Conservation (phyloP, 2,888 invertebrate species). For the Epinotia nisella region DNA sequence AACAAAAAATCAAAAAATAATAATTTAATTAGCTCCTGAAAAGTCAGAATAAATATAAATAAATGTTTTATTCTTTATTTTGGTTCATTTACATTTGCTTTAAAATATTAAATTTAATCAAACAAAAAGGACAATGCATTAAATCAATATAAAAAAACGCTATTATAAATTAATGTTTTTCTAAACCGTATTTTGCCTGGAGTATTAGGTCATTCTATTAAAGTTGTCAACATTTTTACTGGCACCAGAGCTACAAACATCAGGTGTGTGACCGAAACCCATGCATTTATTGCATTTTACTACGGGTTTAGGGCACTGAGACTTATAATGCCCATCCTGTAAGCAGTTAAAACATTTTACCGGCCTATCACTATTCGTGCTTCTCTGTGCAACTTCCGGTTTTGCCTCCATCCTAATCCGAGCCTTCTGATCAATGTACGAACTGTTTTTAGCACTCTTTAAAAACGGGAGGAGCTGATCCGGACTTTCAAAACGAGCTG, state of each 20-base stretch:
- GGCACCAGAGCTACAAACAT: not conserved
- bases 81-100: too few species aligned
- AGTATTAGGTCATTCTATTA: too few species aligned
- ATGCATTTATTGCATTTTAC: slow-evolving; percentile 1
- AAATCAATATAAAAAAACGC: too few species aligned
- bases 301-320: slow-evolving; percentile 17
- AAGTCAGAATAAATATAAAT: too few species aligned
- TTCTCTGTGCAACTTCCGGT: slow-evolving; percentile 9
- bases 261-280: slow-evolving; percentile 1
- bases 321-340: slow-evolving; percentile 18
- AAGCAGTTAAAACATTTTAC: too few species aligned
- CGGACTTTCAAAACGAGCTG: slow-evolving; percentile 33
- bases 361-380: slow-evolving; percentile 4
- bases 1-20: too few species aligned
- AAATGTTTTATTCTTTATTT: too few species aligned
- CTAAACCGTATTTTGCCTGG: too few species aligned
- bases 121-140: too few species aligned
- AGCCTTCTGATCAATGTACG: not conserved
- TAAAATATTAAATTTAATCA: too few species aligned
- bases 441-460: slow-evolving; percentile 28
- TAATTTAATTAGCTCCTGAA: too few species aligned
- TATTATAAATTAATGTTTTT: too few species aligned
- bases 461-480: slow-evolving; percentile 37
- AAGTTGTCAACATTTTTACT: not conserved
- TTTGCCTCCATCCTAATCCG: not conserved